Percentiles rank a stretch among this genome's conserved stretches.
phyloP scores from a whole-genome alignment of 1,140 invertebrate genomes.

The Protaetia brevitarsis region DNA sequence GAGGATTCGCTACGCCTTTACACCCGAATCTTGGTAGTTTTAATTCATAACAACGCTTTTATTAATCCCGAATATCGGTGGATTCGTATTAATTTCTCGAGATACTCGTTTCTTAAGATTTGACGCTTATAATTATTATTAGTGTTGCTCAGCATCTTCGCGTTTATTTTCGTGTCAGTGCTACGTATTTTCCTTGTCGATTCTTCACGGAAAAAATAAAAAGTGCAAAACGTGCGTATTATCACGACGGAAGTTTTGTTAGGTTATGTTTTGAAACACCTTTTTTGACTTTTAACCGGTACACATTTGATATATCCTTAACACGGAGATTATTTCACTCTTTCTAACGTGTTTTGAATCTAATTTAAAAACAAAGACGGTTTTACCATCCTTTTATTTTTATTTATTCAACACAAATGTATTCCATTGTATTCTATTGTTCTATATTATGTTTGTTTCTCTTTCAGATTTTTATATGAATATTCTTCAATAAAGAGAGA shows the following conservation, averaged over 20 bases:
- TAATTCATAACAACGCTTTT: conserved; percentile 20
- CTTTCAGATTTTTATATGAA: conserved; percentile 9
- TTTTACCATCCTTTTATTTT: neutral
- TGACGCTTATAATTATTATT: too few species aligned
- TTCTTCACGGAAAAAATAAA: neutral
- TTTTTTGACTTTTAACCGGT: conserved; percentile 35
- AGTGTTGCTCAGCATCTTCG: too few species aligned
- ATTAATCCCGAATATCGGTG: neutral
- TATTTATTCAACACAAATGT: conserved; percentile 14
- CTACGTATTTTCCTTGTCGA: too few species aligned
- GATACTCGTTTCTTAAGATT: conserved; percentile 28
- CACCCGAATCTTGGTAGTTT: neutral
- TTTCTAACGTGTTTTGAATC: neutral
- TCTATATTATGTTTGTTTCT: neutral
- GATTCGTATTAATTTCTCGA: conserved; percentile 25
- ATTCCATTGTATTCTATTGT: neutral
- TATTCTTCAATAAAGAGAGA: conserved; percentile 10
- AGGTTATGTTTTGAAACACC: conserved; percentile 39
- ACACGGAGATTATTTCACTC: conserved; percentile 26
- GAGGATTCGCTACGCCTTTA: neutral
- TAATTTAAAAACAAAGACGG: neutral
- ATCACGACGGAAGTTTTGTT: conserved; percentile 9
- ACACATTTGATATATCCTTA: conserved; percentile 19
- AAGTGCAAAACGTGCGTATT: neutral
- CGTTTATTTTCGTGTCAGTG: too few species aligned